Evolutionary conservation across 2,888 invertebrate species (phyloP).

Genomic region (Conomelus anceps): DNA sequence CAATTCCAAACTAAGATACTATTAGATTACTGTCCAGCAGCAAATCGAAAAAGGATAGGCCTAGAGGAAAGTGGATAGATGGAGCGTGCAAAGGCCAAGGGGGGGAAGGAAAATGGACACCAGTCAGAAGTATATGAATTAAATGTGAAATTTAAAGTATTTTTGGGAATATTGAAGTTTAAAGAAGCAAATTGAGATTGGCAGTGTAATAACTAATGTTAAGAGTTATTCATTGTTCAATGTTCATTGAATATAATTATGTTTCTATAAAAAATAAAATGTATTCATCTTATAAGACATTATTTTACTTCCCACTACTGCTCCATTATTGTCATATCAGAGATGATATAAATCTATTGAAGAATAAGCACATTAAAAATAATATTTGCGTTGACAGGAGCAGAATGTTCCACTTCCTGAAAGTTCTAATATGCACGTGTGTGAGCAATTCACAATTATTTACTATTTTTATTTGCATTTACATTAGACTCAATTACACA

Average conservation of each 20-base stretch:
- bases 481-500: not conserved
- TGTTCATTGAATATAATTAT: too few species aligned
- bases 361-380: not conserved
- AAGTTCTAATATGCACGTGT: not conserved
- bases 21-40: not conserved
- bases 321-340: not conserved
- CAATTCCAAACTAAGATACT: not conserved
- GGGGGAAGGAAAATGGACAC: not conserved
- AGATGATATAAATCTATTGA: not conserved
- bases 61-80: too few species aligned
- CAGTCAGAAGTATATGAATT: not conserved
- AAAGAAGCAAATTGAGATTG: not conserved
- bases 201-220: not conserved
- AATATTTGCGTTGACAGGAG: not conserved
- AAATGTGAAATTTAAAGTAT: not conserved
- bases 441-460: not conserved
- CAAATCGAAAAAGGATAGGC: not conserved
- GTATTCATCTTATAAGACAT: not conserved
- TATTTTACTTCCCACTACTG: not conserved
- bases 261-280: not conserved
- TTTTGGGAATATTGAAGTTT: not conserved
- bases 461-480: not conserved
- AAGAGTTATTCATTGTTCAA: not conserved
- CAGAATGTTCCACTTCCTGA: not conserved
- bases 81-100: too few species aligned